Base-by-base conservation (phyloP, 2,113 vertebrate genomes). In the Zosterops pallidus region DNA sequence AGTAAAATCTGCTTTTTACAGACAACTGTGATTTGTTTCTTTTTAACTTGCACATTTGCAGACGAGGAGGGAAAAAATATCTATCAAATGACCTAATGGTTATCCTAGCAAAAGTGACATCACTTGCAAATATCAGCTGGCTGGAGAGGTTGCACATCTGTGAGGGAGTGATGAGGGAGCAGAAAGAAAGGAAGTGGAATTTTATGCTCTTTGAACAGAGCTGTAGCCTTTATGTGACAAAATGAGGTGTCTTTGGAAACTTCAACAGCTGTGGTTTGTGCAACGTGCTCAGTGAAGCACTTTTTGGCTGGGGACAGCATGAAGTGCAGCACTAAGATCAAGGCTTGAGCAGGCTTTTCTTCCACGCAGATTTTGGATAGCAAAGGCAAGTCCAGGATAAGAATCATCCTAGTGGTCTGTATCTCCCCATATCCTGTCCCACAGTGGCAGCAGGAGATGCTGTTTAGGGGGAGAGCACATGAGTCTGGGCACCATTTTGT, bases 1-100 rank as follows among this genome's bases (percentile, higher is more conserved):
- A 77, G 63, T 59, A 67, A 76, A 90, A 80, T 63, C 50, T 72
- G 46, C 33, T 88, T 91, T 90, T 88, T 78, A 52, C 2, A 7
- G 75, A 62, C 47, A 83, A 3, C 35, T 87, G 2, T 81, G 53
- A 67, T 63, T 91, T 88, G 59, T 79, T 93, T 91, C 71, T n/a
- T 93, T 93, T 88, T 60, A 81, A 95, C 50, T 83, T 83, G 63
- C 33, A 23, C 33, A 39, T 70, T 88, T 92, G 64, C 85, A 90
- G 67, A 69, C 91, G 68, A 6, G 35, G 35, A 52, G 47, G 29
- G 14, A 6, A 20, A 71, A 75, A 50, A 47, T 31, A 37, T 11
- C 28, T 42, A 14, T 62, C 35, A 59, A 67, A 63, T 70, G 52
- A 91, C 53, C 47, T 79, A 62, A 89, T 17, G 39, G 46, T 57